phyloP scores from a whole-genome alignment of 2,888 invertebrate species.

The Pseudococcus jackbeardsleyi region DNA sequence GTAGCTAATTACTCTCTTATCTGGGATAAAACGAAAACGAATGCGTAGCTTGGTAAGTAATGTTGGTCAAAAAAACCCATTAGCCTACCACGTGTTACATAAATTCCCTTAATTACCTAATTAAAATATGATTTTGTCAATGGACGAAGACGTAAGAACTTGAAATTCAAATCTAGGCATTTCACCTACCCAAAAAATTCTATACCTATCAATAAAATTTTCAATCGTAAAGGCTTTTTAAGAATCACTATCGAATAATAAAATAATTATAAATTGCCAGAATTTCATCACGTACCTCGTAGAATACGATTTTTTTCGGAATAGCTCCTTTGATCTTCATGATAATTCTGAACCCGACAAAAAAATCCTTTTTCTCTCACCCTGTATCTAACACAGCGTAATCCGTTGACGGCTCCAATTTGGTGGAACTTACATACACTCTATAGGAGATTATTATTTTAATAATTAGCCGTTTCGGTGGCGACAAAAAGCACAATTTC shows the following conservation, averaged over 20 bases:
- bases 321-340: constrained; percentile 40
- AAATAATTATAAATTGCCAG: not conserved
- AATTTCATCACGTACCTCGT: constrained; percentile 2
- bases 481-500: constrained; percentile 20
- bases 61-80: too few species aligned
- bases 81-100: too few species aligned
- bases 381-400: constrained; percentile 57
- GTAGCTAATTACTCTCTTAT: too few species aligned
- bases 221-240: not conserved
- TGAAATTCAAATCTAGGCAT: too few species aligned
- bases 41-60: too few species aligned
- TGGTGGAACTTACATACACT: constrained; percentile 23
- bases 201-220: too few species aligned
- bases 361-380: not conserved
- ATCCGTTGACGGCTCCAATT: constrained; percentile 61
- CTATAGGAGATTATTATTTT: not conserved
- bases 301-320: constrained; percentile 52
- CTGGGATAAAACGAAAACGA: too few species aligned
- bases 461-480: not conserved
- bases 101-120: too few species aligned
- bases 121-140: too few species aligned
- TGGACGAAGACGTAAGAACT: too few species aligned
- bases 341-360: not conserved
- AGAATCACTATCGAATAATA: not conserved
- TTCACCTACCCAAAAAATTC: too few species aligned